Percentiles rank a stretch among this genome's conserved stretches.
These are phyloP conservation scores for Carassius gibelio DNA, from an alignment of 2,113 vertebrate genomes.

Conservation along the genomic window DNA sequence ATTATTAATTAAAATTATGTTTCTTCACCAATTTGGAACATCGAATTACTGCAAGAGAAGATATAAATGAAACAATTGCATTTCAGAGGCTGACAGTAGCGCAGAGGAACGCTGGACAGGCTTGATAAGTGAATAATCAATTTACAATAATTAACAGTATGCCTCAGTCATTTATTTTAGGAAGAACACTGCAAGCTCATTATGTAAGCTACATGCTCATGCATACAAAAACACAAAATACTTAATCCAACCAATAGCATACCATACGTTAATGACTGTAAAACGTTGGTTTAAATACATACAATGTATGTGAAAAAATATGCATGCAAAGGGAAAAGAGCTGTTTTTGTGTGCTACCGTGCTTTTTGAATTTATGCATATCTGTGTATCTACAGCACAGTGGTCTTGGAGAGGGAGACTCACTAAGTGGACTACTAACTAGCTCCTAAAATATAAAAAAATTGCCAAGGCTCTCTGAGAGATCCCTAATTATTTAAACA, in stretches of 20 bases:
- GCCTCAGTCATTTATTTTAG: slow-evolving; percentile 47
- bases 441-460: slow-evolving; percentile 71
- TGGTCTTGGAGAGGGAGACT: slow-evolving; percentile 55
- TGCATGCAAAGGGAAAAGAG: background rate
- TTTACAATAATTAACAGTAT: slow-evolving; percentile 56
- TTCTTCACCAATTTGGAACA: slow-evolving; percentile 45
- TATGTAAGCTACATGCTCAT: background rate
- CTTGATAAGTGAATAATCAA: slow-evolving; percentile 61
- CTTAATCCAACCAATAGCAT: background rate
- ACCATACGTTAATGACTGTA: background rate
- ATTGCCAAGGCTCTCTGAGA: slow-evolving; percentile 69
- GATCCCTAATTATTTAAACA: slow-evolving; percentile 78
- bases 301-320: background rate
- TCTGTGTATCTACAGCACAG: slow-evolving; percentile 7
- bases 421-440: slow-evolving; percentile 64
- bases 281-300: background rate
- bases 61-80: slow-evolving; percentile 49
- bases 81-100: slow-evolving; percentile 43
- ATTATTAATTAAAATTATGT: slow-evolving; percentile 45
- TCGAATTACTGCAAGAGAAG: slow-evolving; percentile 52
- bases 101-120: slow-evolving; percentile 46
- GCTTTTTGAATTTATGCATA: slow-evolving; percentile 7
- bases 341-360: background rate
- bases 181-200: slow-evolving; percentile 23
- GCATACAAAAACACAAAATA: slow-evolving; percentile 28